Evolutionary conservation across 2,113 vertebrate species (phyloP).

Genomic region (Saimiri boliviensis): DNA sequence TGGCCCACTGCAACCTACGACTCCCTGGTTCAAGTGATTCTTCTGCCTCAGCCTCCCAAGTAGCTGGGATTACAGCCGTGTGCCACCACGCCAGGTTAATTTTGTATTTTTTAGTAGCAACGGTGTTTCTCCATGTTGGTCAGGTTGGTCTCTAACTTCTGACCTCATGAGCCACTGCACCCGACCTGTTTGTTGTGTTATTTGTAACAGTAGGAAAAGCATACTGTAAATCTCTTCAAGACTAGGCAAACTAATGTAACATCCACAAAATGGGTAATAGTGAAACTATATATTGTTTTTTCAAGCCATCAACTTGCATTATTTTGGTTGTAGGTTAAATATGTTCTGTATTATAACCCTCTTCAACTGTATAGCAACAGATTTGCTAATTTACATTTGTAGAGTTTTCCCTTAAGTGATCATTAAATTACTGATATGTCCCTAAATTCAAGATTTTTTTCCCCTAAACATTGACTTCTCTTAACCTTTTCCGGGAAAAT

Average conservation of each 20-base stretch:
- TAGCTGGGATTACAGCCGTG: no score
- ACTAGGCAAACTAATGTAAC: slow-evolving; percentile 27
- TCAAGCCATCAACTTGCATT: not conserved
- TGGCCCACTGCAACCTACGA: no score
- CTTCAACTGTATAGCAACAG: not conserved
- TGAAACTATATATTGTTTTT: not conserved
- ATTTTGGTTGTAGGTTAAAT: not conserved
- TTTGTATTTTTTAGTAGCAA: no score
- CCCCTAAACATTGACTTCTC: not conserved
- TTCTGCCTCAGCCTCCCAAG: no score
- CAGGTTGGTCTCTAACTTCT: no score
- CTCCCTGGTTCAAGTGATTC: no score
- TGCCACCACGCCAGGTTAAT: no score
- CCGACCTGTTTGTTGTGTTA: not conserved
- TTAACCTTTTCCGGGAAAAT: not conserved
- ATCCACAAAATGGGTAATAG: not conserved
- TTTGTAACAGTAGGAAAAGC: not conserved
- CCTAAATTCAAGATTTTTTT: slow-evolving; percentile 1
- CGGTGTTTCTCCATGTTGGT: no score
- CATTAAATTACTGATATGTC: slow-evolving; percentile 10
- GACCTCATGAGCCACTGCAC: no score
- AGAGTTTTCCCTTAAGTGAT: not conserved
- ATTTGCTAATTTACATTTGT: not conserved
- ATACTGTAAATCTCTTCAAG: slow-evolving; percentile 14
- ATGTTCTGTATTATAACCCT: not conserved